These are phyloP conservation scores for Diplodus puntazzo DNA, from an alignment of 2,797 vertebrate species.

Conservation along the genomic window DNA sequence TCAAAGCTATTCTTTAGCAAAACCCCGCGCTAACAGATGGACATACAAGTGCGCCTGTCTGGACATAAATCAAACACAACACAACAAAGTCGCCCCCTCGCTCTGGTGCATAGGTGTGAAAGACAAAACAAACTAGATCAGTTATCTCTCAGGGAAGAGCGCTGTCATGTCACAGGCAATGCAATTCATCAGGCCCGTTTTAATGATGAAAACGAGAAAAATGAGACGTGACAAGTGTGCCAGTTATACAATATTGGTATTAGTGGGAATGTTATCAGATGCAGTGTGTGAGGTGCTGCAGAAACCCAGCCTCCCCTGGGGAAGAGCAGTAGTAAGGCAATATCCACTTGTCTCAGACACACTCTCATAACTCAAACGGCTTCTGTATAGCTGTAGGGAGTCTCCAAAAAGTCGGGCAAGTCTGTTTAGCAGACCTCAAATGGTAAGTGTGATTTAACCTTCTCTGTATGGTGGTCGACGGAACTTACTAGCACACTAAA, in stretches of 20 bases:
- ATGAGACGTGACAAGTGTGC: constrained; percentile 57
- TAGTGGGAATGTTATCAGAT: constrained; percentile 66
- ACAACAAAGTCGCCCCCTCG: constrained; percentile 33
- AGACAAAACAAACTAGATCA: constrained; percentile 56
- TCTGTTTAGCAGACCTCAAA: constrained; percentile 36
- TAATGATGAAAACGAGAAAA: constrained; percentile 62
- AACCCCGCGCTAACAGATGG: constrained; percentile 39
- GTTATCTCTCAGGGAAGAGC: constrained; percentile 40
- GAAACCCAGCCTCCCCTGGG: constrained; percentile 53
- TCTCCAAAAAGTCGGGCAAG: constrained; percentile 27
- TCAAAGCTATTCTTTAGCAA: constrained; percentile 62
- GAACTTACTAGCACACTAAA: background rate
- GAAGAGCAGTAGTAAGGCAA: constrained; percentile 44
- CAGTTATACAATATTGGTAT: constrained; percentile 74
- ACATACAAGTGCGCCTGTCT: constrained; percentile 14
- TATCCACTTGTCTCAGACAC: constrained; percentile 57
- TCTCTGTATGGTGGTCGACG: constrained; percentile 2
- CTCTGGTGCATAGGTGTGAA: constrained; percentile 43
- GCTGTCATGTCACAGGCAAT: constrained; percentile 57
- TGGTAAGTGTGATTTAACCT: constrained; percentile 30
- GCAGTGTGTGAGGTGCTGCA: constrained; percentile 52
- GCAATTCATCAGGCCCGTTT: constrained; percentile 61
- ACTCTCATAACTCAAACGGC: constrained; percentile 50
- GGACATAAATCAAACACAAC: constrained; percentile 46
- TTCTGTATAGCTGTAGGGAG: constrained; percentile 37